Evolutionary conservation across 2,113 vertebrate species (phyloP), one percentile per base, ranked within the genome.

Genomic region (Anoura caudifer): DNA sequence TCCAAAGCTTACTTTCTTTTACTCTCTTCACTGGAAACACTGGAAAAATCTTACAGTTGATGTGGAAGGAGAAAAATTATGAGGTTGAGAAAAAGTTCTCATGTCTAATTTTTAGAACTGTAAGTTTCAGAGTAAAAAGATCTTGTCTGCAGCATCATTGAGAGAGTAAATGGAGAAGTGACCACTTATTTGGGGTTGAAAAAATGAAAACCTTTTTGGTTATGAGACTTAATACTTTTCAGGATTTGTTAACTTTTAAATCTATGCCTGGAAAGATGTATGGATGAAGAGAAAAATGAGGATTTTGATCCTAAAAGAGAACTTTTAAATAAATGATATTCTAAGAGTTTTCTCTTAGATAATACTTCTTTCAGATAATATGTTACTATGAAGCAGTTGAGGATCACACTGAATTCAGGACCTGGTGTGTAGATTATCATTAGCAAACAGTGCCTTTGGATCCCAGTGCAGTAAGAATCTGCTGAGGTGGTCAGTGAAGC

Each of bases 301-400:
- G 26, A 77, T 86, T 89, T 91, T 91, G 52, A 91, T 70, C 19
- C 16, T 52, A 76, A 90, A 77, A 45, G 8, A 87, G n/a, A 93
- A 59, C 43, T 91, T 96, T 79, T 67, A 72, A 38, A 88, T n/a
- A 91, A 91, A 36, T 63, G 19, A 15, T 91, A 4, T 91, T 81
- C 45, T 80, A 61, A 72, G 9, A 10, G 11, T 12, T 76, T 73
- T 92, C n/a, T 85, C 54, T 56, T 56, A 56, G 54, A 56, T 56
- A 56, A 56, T 56, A 56, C 4, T 59, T 59, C 56, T 59, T 24
- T 59, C 13, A 26, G 33, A 5, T 54, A 5, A 6, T 41, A 5
- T 56, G 26, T 80, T 38, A 22, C 26, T 54, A 3, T 38, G 75
- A 83, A 79, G 38, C 26, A 59, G 12, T n/a, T 73, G 94, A 47